Evolutionary conservation across 2,797 vertebrate species (phyloP).

Genomic region (Leptodactylus fallax): DNA sequence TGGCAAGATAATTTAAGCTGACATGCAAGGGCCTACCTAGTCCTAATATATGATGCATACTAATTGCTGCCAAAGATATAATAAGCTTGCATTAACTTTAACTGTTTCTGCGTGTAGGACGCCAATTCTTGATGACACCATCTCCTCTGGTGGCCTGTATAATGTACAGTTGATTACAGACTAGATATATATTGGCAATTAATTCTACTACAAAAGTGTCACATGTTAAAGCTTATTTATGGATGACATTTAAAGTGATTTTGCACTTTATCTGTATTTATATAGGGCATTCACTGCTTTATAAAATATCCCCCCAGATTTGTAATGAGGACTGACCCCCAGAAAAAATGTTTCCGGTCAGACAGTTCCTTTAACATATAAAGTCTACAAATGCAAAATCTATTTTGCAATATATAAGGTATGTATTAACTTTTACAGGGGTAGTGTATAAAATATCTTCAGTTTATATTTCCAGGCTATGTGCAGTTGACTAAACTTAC

Average conservation of each 20-base stretch:
- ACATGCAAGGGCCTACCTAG: slow-evolving; percentile 59
- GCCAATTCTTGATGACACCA: background rate
- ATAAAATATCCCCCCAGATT: background rate
- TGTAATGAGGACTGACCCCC: background rate
- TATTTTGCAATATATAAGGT: background rate
- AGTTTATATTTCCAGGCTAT: too few relatives aligned
- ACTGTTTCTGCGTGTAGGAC: slow-evolving; percentile 23
- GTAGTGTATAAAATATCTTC: too few relatives aligned
- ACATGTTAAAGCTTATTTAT: slow-evolving; percentile 2
- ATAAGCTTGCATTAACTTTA: slow-evolving; percentile 59
- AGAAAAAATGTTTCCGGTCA: background rate
- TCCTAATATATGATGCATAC: slow-evolving; percentile 61
- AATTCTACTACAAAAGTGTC: background rate
- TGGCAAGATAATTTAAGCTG: slow-evolving; percentile 61
- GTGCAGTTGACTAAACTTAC: too few relatives aligned
- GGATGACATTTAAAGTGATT: background rate
- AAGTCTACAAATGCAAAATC: background rate
- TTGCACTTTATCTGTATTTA: background rate
- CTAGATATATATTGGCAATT: background rate
- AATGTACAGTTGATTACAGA: slow-evolving; percentile 22
- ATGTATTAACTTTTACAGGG: background rate
- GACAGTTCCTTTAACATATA: too few relatives aligned
- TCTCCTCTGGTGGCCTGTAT: background rate
- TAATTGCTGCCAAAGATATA: slow-evolving; percentile 63
- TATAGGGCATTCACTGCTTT: background rate